These are phyloP conservation scores for Patella pellucida DNA, from an alignment of 2,888 invertebrate genomes.

Conservation along the genomic window DNA sequence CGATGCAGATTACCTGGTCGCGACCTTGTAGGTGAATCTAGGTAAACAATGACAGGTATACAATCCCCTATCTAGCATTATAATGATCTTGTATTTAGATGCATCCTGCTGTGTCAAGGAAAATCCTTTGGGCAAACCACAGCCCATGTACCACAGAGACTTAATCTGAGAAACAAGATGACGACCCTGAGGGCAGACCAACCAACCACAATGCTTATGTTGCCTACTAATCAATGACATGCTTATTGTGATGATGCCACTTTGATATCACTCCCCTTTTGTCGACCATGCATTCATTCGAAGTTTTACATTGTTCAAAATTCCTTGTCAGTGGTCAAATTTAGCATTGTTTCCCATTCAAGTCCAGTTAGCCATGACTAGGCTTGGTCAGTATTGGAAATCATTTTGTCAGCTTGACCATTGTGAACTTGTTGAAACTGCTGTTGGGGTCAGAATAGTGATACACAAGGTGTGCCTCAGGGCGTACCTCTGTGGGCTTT, in stretches of 20 bases:
- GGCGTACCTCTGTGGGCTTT: conserved; percentile 11
- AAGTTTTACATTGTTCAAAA: background rate
- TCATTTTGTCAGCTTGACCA: conserved; percentile 5
- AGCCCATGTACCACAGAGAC: background rate
- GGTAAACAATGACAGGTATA: background rate
- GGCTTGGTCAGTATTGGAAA: background rate
- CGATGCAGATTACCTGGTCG: conserved; percentile 5
- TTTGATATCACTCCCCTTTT: background rate
- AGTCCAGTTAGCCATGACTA: background rate
- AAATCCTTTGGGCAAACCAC: no score
- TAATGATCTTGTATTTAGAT: background rate
- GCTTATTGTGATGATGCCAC: conserved; percentile 5
- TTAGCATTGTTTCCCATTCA: background rate
- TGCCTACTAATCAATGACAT: conserved; percentile 8
- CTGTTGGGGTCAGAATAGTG: conserved; percentile 7
- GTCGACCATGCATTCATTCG: background rate
- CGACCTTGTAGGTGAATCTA: background rate
- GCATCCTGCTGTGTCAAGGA: background rate
- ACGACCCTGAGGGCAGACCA: background rate
- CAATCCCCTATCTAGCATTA: background rate
- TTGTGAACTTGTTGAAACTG: conserved; percentile 10
- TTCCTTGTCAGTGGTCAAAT: conserved; percentile 7
- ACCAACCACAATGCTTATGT: background rate
- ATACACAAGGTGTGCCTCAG: conserved; percentile 16
- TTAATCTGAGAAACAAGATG: background rate